Conservation (phyloP, 2,888 invertebrate species). For the Daptonema setosum region DNA sequence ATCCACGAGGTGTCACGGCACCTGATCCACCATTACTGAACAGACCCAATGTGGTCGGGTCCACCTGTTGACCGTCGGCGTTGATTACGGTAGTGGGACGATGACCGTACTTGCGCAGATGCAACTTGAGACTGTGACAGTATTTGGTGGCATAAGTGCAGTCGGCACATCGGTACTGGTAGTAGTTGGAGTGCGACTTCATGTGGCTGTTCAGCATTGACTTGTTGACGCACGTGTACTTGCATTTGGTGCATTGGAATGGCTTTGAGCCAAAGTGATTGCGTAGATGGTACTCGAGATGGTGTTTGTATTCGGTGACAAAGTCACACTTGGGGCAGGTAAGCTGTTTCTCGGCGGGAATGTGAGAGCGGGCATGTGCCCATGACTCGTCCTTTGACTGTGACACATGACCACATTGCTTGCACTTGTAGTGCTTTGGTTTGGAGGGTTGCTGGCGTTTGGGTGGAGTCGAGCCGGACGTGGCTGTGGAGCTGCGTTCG, state of each 20-base stretch:
- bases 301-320: slow-evolving; percentile 94
- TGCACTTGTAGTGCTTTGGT: slow-evolving; percentile 64
- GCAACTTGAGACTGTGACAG: slow-evolving; percentile 83
- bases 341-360: slow-evolving; percentile 71
- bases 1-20: neutral
- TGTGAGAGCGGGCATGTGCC: slow-evolving; percentile 68
- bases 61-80: slow-evolving; percentile 42
- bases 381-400: slow-evolving; percentile 74
- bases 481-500: neutral
- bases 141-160: slow-evolving; percentile 93
- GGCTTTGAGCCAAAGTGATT: slow-evolving; percentile 89
- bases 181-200: slow-evolving; percentile 56
- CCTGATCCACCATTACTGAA: neutral
- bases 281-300: slow-evolving; percentile 80
- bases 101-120: slow-evolving; percentile 72
- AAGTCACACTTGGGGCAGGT: slow-evolving; percentile 80
- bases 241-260: slow-evolving; percentile 23
- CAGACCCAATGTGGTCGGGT: neutral
- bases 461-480: neutral
- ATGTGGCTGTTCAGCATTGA: slow-evolving; percentile 96
- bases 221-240: slow-evolving; percentile 61
- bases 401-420: slow-evolving; percentile 63
- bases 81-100: slow-evolving; percentile 60
- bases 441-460: slow-evolving; percentile 12
- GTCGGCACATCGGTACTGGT: slow-evolving; percentile 46